Evolutionary conservation across 2,888 invertebrate species (phyloP), one percentile per base, ranked within the genome.

Genomic region (Netelia virgata): DNA sequence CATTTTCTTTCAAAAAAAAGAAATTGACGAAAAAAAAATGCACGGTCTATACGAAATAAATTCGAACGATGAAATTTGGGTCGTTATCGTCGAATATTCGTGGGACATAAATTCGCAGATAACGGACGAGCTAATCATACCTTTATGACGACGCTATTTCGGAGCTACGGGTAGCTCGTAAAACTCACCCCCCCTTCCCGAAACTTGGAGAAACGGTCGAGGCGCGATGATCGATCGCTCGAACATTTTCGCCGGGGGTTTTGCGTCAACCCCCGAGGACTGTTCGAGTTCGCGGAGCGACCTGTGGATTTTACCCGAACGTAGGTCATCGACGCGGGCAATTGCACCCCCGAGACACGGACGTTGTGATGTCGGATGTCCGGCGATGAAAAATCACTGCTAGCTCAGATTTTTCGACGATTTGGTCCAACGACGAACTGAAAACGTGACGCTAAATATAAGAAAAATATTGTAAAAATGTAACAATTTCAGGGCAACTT

Each of bases 301-400:
- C 86, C 87, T 87, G 87, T 87, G 83, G 87, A 87, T 86, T 85
- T 84, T 75, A 64, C 70, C 66, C 72, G 77, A 70, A 70, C 50
- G 50, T 66, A 53, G 82, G 78, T 82, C 82, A 76, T 70, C 64
- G 75, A 64, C 55, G 43, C 36, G 10, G 23, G 14, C 18, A 55
- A 28, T 73, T n/a, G 41, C 20, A 16, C n/a, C 14, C 47, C 3
- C 47, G 47, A 47, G 47, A 47, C 14, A 59, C 50, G 16, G 59
- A 43, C 43, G 66, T 55, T 66, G 28, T 47, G 20, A 68, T n/a
- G 28, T 59, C 28, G 18, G 47, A 69, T 36, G 47, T 47, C 2
- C 47, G 28, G 6, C 47, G 47, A 14, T 10, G 11, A 47, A 47
- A 47, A 47, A 47, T 47, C 47, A 47, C 47, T 47, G 10, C 6